Evolutionary conservation across 2,888 invertebrate genomes (phyloP), one percentile per base, ranked within the genome.

Genomic region (Nemapogon koenigi): DNA sequence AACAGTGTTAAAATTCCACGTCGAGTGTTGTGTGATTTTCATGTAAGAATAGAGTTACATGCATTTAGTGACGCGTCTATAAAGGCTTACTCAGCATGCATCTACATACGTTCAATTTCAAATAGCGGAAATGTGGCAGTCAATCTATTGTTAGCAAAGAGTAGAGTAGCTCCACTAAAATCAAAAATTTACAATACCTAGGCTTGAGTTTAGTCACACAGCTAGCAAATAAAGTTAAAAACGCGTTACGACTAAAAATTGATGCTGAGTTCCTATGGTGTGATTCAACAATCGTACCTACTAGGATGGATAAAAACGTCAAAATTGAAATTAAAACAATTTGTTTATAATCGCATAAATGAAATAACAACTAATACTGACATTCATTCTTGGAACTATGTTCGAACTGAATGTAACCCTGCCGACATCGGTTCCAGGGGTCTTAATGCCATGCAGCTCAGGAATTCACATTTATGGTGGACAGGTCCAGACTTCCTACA

Each of bases 231-330:
- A 43, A 38, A 14, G 40, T 45, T 2, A 17, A 13, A 16, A 1
- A 3, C 1, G 13, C 42, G n/a, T 26, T 41, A 4, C 18, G 39
- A 3, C 14, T 39, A 3, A 4, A 4, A 3, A 22, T 44, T 16
- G 6, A 26, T 17, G 33, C 30, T 14, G 38, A 37, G 17, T n/a
- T 16, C 6, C 47, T 46, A 16, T 53, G 51, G 51, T 41, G 36
- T 10, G 51, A 54, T 29, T 52, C 51, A 2, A 48, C 43, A 2
- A 46, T 53, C 22, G 50, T 50, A 1, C n/a, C n/a, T n/a, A n/a
- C 30, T 53, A 2, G 40, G 49, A 4, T 52, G 52, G 51, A 29
- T 51, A 4, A 10, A 22, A 4, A 38, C 42, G 3, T 16, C 43
- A 4, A 30, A 46, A 13, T 35, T 13, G 15, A 37, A 37, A 4